Percentiles rank a stretch among this genome's conserved stretches.
These are phyloP conservation scores for Cassiopea andromeda DNA, from an alignment of 30 jellyfish, hydroid and myxozoan species.

Conservation along the genomic window DNA sequence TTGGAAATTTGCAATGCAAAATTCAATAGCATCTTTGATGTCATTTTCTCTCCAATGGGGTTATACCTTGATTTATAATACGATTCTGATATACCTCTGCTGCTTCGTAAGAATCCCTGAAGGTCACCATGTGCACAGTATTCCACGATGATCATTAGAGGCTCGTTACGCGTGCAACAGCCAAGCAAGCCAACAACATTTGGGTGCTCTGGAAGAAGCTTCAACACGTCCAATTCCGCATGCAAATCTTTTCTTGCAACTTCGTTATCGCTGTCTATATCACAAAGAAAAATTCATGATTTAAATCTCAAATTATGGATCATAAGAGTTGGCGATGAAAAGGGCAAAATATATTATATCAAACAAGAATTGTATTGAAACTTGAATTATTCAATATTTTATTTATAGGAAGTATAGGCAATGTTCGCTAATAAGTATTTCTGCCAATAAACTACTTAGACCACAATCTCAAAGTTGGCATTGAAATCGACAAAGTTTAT, in stretches of 20 bases:
- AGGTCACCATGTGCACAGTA: conserved; percentile 95
- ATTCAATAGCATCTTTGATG: conserved; percentile 87
- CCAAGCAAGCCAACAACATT: conserved; percentile 94
- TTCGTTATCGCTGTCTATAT: conserved; percentile 78
- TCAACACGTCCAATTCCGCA: conserved; percentile 91
- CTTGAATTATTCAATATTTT: too few species aligned
- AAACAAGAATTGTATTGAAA: too few species aligned
- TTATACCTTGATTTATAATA: conserved; percentile 81
- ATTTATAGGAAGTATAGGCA: too few species aligned
- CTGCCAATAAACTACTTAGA: too few species aligned
- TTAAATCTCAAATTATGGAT: too few species aligned
- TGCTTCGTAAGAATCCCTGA: conserved; percentile 93
- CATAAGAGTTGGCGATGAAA: too few species aligned
- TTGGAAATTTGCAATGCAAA: conserved; percentile 89
- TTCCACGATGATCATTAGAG: conserved; percentile 91
- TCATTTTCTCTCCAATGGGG: conserved; percentile 70
- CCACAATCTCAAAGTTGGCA: too few species aligned
- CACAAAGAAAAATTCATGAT: neutral
- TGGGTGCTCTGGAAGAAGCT: conserved; percentile 91
- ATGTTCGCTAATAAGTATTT: too few species aligned
- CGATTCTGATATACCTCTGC: conserved; percentile 91
- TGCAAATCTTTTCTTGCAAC: conserved; percentile 83
- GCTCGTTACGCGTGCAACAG: conserved; percentile 91
- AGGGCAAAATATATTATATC: too few species aligned
- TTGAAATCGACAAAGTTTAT: too few species aligned